Conservation (phyloP, 2,888 invertebrate genomes). For the Philereme vetulata region DNA sequence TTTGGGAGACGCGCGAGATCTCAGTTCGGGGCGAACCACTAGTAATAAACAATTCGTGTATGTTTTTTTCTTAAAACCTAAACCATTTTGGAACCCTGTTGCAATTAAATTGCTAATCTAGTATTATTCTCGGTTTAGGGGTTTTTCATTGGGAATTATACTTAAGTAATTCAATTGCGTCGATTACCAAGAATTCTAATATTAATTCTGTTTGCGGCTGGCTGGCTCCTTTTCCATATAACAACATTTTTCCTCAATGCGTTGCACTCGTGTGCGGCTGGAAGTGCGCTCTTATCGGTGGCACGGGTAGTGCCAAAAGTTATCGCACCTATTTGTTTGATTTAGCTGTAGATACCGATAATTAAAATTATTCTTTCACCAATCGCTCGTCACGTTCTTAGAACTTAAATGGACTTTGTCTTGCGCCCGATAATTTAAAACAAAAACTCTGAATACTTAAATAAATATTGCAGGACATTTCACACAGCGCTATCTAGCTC, state of each 20-base stretch:
- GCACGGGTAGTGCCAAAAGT: background rate
- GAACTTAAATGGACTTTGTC: too few relatives aligned
- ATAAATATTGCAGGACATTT: too few relatives aligned
- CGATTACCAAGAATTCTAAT: conserved; percentile 45
- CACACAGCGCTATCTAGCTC: too few relatives aligned
- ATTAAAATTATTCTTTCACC: too few relatives aligned
- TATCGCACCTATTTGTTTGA: background rate
- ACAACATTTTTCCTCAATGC: conserved; percentile 65
- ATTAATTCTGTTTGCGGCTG: conserved; percentile 46
- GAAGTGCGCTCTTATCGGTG: conserved; percentile 30
- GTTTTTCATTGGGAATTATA: conserved; percentile 16
- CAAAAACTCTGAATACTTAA: too few relatives aligned
- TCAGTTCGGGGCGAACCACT: too few relatives aligned
- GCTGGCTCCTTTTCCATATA: conserved; percentile 33
- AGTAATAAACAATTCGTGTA: too few relatives aligned
- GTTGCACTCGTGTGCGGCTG: conserved; percentile 49
- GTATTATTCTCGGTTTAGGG: conserved; percentile 12
- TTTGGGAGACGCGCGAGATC: too few relatives aligned
- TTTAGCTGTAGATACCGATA: too few relatives aligned
- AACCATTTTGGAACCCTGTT: background rate
- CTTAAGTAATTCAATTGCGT: conserved; percentile 17
- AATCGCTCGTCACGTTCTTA: too few relatives aligned
- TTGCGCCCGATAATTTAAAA: too few relatives aligned
- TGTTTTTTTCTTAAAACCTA: conserved; percentile 4
- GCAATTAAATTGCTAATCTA: background rate